Conservation (phyloP, 1,140 invertebrate species). For the Zelostemma sp. region DNA sequence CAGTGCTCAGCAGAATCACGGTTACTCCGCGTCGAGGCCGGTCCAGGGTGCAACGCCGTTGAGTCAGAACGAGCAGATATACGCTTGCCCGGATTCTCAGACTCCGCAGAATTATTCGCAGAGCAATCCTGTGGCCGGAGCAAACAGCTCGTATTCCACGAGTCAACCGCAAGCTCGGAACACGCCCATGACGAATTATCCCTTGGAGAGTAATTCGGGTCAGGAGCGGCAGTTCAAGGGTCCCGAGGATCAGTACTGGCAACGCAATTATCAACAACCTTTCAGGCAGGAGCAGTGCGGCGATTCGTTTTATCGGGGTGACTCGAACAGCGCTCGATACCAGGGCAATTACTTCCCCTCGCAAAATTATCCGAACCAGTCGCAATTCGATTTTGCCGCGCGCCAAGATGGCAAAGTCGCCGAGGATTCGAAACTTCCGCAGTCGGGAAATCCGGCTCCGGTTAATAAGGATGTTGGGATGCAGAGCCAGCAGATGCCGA, state of each 20-base stretch:
- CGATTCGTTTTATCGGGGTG: conserved; percentile 58
- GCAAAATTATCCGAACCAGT: conserved; percentile 60
- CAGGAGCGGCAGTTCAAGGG: conserved; percentile 51
- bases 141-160: conserved; percentile 47
- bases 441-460: conserved; percentile 2
- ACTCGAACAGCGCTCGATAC: conserved; percentile 56
- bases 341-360: conserved; percentile 59
- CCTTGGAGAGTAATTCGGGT: neutral
- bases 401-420: conserved; percentile 9
- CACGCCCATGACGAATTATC: conserved; percentile 11
- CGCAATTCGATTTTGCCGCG: conserved; percentile 51
- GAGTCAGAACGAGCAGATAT: conserved; percentile 52
- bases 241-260: conserved; percentile 62
- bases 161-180: conserved; percentile 32
- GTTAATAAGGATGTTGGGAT: conserved; percentile 33
- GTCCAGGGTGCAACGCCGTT: conserved; percentile 31
- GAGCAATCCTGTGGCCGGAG: conserved; percentile 36
- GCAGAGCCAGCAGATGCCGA: conserved; percentile 42
- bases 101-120: conserved; percentile 52
- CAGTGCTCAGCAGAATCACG: conserved; percentile 37
- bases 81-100: conserved; percentile 46
- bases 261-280: conserved; percentile 61
- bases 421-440: conserved; percentile 19
- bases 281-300: conserved; percentile 55
- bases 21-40: conserved; percentile 36